Evolutionary conservation across 2,888 invertebrate species (phyloP).

Genomic region (Apomyelois bistriatella): DNA sequence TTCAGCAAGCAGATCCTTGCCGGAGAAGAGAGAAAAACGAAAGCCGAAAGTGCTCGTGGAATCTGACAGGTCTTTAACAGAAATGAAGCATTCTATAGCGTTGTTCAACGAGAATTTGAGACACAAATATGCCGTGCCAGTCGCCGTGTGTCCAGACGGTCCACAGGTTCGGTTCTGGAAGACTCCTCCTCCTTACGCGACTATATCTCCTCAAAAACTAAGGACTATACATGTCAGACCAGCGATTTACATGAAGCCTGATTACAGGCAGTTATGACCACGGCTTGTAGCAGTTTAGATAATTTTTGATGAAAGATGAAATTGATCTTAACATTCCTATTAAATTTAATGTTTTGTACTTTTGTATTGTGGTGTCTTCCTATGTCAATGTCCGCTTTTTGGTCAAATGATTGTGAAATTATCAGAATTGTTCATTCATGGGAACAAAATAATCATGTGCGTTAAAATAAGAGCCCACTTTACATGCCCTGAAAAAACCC

Average conservation of each 20-base stretch:
- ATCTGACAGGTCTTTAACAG: neutral
- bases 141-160: neutral
- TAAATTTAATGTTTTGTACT: constrained; percentile 9
- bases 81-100: constrained; percentile 2
- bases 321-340: constrained; percentile 1
- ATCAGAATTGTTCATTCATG: neutral
- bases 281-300: constrained; percentile 2
- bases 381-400: neutral
- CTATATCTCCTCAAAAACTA: constrained; percentile 44
- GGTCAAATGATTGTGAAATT: neutral
- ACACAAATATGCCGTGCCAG: neutral
- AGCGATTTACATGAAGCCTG: constrained; percentile 29
- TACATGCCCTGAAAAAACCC: too few relatives aligned
- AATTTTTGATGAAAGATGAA: neutral
- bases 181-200: constrained; percentile 35
- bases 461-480: too few relatives aligned
- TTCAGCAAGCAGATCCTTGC: neutral
- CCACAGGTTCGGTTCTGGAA: neutral
- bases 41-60: neutral
- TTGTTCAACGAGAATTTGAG: constrained; percentile 1
- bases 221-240: constrained; percentile 36
- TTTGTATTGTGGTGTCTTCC: constrained; percentile 11
- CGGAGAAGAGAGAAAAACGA: neutral
- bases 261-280: constrained; percentile 7
- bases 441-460: too few relatives aligned